Evolutionary conservation across 2,113 vertebrate genomes (phyloP).

Genomic region (Labrus mixtus): DNA sequence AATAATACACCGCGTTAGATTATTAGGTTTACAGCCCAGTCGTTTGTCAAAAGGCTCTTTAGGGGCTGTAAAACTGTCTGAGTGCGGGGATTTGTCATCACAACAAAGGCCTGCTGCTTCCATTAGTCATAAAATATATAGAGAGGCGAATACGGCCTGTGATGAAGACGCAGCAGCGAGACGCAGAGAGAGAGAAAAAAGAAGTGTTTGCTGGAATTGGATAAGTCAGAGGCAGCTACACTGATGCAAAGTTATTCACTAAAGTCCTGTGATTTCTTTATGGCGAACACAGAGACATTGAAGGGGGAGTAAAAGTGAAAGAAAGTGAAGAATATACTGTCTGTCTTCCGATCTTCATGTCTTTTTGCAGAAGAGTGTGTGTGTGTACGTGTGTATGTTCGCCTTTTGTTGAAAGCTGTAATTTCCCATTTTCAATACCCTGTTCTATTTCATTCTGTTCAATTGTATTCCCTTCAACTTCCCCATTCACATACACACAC

Average conservation of each 20-base stretch:
- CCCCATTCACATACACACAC: constrained; percentile 6
- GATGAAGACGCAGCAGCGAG: constrained; percentile 73
- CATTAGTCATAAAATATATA: constrained; percentile 93
- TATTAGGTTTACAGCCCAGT: constrained; percentile 90
- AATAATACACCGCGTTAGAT: constrained; percentile 88
- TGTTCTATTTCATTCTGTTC: constrained; percentile 68
- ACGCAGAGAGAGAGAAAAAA: constrained; percentile 26
- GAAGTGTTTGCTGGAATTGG: constrained; percentile 17
- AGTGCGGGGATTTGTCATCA: constrained; percentile 90
- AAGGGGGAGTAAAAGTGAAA: background rate
- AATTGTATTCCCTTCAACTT: constrained; percentile 67
- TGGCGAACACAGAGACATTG: constrained; percentile 23
- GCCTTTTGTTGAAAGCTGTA: constrained; percentile 60
- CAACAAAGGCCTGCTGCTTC: constrained; percentile 88
- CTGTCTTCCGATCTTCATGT: constrained; percentile 42
- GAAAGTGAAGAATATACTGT: constrained; percentile 16
- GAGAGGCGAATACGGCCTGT: constrained; percentile 85
- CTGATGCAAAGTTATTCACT: constrained; percentile 39
- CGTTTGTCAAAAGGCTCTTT: constrained; percentile 90
- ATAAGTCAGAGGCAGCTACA: constrained; percentile 30
- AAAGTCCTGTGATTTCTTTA: constrained; percentile 42
- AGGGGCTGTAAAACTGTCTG: constrained; percentile 94
- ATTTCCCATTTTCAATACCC: constrained; percentile 75
- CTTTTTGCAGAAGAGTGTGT: background rate
- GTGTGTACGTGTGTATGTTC: constrained; percentile 2